A percentile compares a stretch with the other conserved stretches of the same genome.
Evolutionary conservation across 92 coral and sea anemone species (phyloP).

Genomic region (Isaurus tuberculatus): DNA sequence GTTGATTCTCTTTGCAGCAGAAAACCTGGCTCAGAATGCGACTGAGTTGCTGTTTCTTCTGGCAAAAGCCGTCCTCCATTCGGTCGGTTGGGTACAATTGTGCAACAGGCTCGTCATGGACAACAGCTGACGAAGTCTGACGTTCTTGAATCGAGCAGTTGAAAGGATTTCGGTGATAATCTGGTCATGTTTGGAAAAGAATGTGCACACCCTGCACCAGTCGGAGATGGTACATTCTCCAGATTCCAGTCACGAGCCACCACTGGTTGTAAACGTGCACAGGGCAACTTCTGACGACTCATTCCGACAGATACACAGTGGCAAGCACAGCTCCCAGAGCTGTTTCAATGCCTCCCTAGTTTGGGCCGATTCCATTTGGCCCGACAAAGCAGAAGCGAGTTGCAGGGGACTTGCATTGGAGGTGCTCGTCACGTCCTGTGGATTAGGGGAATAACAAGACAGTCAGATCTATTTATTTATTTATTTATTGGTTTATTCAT

Average conservation of each 20-base stretch:
- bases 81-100: conserved; percentile 14
- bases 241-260: background rate
- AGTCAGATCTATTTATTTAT: background rate
- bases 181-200: conserved; percentile 2
- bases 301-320: conserved; percentile 1
- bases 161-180: background rate
- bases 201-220: background rate
- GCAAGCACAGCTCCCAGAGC: conserved; percentile 21
- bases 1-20: conserved; percentile 21
- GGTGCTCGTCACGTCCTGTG: background rate
- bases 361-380: background rate
- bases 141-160: conserved; percentile 6
- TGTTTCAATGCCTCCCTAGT: conserved; percentile 7
- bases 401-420: background rate
- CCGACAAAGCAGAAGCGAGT: background rate
- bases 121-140: background rate
- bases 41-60: conserved; percentile 4
- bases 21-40: background rate
- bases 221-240: background rate
- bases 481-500: too few relatives aligned
- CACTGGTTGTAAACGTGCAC: background rate
- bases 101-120: background rate
- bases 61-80: background rate
- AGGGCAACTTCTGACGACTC: background rate
- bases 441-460: conserved; percentile 8